phyloP scores from a whole-genome alignment of 2,888 invertebrate species.

The Spatulosminthurus flaviceps region DNA sequence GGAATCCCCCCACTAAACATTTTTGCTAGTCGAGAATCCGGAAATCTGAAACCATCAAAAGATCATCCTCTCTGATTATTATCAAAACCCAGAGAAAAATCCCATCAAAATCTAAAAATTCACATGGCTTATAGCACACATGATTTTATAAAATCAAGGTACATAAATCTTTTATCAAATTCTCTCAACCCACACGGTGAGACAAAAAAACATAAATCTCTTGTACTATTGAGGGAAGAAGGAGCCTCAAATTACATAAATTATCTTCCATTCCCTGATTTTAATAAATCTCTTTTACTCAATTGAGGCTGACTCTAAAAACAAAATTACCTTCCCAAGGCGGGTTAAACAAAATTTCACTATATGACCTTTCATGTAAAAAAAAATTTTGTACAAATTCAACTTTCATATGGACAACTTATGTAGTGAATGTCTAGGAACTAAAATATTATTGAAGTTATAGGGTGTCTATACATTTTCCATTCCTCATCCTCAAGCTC shows the following conservation, averaged over 20 bases:
- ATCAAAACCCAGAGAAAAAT: no score
- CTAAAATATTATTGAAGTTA: no score
- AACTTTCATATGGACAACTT: no score
- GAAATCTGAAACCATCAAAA: conserved; percentile 76
- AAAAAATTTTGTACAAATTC: no score
- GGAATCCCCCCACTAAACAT: conserved; percentile 96
- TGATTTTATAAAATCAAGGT: no score
- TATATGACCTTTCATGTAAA: no score
- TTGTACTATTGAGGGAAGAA: no score
- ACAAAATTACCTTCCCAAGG: conserved; percentile 2
- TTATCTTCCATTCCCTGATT: background rate
- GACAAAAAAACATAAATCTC: no score
- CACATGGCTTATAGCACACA: no score
- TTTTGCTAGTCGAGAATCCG: conserved; percentile 89
- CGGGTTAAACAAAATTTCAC: background rate
- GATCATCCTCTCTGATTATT: background rate
- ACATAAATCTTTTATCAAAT: background rate
- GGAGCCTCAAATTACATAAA: conserved; percentile 7
- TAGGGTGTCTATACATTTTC: background rate
- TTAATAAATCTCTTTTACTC: background rate
- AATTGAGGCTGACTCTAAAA: background rate
- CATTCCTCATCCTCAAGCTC: background rate
- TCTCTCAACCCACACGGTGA: no score
- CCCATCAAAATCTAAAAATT: no score
- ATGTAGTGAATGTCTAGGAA: no score